These are phyloP conservation scores for Drosophila lacteicornis DNA, from an alignment of 1,140 invertebrate genomes.

Conservation along the genomic window DNA sequence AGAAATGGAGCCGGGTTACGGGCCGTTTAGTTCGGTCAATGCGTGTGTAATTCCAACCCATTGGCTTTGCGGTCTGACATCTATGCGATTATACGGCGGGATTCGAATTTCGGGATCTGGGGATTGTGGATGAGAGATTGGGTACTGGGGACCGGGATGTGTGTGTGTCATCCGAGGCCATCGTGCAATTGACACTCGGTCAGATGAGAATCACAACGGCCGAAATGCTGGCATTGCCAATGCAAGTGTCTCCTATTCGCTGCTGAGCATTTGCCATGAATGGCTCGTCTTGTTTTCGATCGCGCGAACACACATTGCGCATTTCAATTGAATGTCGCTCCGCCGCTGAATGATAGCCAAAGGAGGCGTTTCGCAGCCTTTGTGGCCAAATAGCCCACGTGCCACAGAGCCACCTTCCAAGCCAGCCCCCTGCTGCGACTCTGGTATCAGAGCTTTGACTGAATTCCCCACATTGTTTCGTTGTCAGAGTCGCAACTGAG, in stretches of 20 bases:
- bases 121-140: constrained; percentile 1
- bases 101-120: constrained; percentile 13
- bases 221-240: constrained; percentile 13
- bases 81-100: constrained; percentile 41
- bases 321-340: constrained; percentile 65
- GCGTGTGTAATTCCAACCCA: constrained; percentile 70
- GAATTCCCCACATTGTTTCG: constrained; percentile 41
- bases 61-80: constrained; percentile 54
- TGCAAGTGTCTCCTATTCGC: constrained; percentile 34
- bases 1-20: constrained; percentile 37
- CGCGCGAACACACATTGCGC: constrained; percentile 45
- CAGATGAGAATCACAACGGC: constrained; percentile 52
- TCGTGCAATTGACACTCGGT: constrained; percentile 73
- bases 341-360: constrained; percentile 50
- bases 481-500: constrained; percentile 26
- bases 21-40: constrained; percentile 67
- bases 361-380: constrained; percentile 32
- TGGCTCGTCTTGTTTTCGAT: constrained; percentile 64
- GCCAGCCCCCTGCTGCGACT: background rate
- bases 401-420: constrained; percentile 11
- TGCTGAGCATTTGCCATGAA: constrained; percentile 56
- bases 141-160: background rate
- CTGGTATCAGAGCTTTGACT: constrained; percentile 21
- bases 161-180: constrained; percentile 63
- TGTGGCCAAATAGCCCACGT: constrained; percentile 47